Base-by-base conservation (phyloP, 2,888 invertebrate species). In the Oligia latruncula region DNA sequence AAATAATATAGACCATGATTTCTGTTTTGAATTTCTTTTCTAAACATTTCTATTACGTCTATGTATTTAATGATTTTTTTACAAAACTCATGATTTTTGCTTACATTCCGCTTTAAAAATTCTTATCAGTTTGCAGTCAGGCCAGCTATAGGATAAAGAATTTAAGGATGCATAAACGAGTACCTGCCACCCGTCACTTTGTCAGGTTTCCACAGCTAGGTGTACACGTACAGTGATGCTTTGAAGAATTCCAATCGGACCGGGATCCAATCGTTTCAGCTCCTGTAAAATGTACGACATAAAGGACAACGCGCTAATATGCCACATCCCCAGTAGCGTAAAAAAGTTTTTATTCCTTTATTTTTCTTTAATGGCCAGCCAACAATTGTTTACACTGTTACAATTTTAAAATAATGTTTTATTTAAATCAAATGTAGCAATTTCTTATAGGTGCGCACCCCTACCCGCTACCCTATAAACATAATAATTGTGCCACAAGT, bases 191-290 rank as follows among this genome's bases (percentile, higher is more conserved):
- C 4, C 52, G 23, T 65, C 49, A 76, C 68, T 77, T 64, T 77
- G 66, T 35, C 67, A 74, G 81, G 35, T 13, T 55, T 68, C 55
- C 65, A 46, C 74, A 72, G 23, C 73, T 40, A 64, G n/a, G 46
- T 58, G 23, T 23, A 43, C 52, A 15, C 52, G 23, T 23, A 43
- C 52, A 15, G 73, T 52, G 79, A 68, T 78, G 79, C 83, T 88
- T 78, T 86, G 86, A 82, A 80, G 82, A 86, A 89, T 88, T 89
- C 78, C 81, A 78, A 88, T 84, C 64, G 82, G 11, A 71, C 5
- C 71, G 40, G 52, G 55, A 17, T 52, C 66, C 55, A 79, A 83
- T 78, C 77, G 87, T 81, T 88, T 64, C 71, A 73, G 64, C 52
- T 78, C 43, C 77, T 72, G 77, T 73, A 74, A 77, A 83, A 74